phyloP scores from a whole-genome alignment of 1,140 invertebrate genomes.

The Heterodera schachtii region DNA sequence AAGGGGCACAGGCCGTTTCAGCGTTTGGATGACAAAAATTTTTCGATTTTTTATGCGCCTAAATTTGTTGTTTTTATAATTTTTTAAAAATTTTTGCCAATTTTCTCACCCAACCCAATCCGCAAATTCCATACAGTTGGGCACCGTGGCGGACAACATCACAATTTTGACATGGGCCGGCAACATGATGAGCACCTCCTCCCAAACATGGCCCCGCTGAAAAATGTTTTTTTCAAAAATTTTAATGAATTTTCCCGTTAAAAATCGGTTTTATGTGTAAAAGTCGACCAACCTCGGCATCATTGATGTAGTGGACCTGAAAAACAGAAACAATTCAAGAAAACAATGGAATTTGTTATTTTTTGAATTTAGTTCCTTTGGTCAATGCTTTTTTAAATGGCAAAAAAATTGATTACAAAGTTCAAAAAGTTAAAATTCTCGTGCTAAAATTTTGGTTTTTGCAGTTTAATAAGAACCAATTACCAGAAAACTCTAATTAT shows the following conservation, averaged over 20 bases:
- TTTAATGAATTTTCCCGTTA: neutral
- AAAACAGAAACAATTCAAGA: neutral
- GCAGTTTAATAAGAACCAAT: too few species aligned
- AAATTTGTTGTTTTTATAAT: slow-evolving; percentile 12
- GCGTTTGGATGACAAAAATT: slow-evolving; percentile 90
- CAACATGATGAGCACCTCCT: slow-evolving; percentile 93
- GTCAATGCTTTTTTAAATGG: too few species aligned
- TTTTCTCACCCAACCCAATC: slow-evolving; percentile 84
- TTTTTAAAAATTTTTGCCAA: slow-evolving; percentile 40
- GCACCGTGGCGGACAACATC: slow-evolving; percentile 95
- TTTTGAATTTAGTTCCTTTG: too few species aligned
- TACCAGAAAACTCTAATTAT: too few species aligned
- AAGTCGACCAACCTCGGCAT: slow-evolving; percentile 74
- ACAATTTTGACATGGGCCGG: slow-evolving; percentile 92
- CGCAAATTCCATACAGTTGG: slow-evolving; percentile 92
- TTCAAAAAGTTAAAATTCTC: too few species aligned
- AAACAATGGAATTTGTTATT: too few species aligned
- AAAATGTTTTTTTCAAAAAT: slow-evolving; percentile 53
- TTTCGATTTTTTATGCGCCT: slow-evolving; percentile 72
- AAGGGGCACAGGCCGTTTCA: slow-evolving; percentile 89
- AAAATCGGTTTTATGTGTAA: too few species aligned
- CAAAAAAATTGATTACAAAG: too few species aligned
- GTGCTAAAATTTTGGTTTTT: too few species aligned
- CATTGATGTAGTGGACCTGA: slow-evolving; percentile 93
- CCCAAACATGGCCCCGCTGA: slow-evolving; percentile 95